These are phyloP conservation scores for Trichonephila clavata DNA, from an alignment of 1,140 invertebrate species.

Conservation along the genomic window DNA sequence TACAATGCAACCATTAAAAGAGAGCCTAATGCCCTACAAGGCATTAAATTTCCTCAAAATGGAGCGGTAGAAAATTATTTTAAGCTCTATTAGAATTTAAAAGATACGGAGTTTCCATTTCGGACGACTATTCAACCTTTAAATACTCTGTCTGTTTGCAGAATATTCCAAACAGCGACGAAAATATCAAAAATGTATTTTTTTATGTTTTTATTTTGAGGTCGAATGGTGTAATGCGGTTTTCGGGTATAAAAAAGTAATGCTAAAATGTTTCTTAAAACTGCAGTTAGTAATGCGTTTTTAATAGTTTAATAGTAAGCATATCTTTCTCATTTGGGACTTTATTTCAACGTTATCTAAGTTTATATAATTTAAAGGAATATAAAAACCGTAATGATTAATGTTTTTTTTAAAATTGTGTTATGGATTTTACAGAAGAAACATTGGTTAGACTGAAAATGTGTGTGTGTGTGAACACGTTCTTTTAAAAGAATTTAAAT, in stretches of 20 bases:
- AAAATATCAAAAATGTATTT: background rate
- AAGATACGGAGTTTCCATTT: constrained; percentile 40
- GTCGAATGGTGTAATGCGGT: background rate
- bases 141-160: constrained; percentile 8
- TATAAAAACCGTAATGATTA: background rate
- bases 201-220: background rate
- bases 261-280: background rate
- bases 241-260: background rate
- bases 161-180: background rate
- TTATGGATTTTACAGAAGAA: too few relatives aligned
- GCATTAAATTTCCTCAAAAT: constrained; percentile 69
- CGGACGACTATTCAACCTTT: constrained; percentile 18
- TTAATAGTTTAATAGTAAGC: background rate
- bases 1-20: constrained; percentile 59
- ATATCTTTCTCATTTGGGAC: background rate
- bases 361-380: background rate
- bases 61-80: constrained; percentile 59
- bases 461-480: too few relatives aligned
- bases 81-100: constrained; percentile 65
- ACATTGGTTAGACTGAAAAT: too few relatives aligned
- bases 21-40: constrained; percentile 43
- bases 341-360: background rate
- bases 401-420: too few relatives aligned
- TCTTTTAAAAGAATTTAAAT: too few relatives aligned
- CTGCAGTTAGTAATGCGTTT: background rate